A percentile compares a stretch with the other conserved stretches of the same genome.
Evolutionary conservation across 2,113 vertebrate species (phyloP).

Genomic region (Pseudorhombus dupliciocellatus): DNA sequence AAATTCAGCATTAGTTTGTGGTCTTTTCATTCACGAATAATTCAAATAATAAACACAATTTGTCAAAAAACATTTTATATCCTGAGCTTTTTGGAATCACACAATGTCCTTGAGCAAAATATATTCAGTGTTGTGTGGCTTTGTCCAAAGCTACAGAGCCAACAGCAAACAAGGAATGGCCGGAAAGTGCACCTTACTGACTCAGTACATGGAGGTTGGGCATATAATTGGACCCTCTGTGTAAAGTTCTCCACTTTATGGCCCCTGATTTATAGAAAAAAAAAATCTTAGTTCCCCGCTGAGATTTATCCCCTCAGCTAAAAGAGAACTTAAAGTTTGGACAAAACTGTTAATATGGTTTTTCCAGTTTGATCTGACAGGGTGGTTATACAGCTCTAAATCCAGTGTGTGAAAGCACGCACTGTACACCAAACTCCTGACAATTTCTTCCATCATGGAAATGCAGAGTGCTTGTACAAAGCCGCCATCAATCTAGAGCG

Average conservation of each 20-base stretch:
- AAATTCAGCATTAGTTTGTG: neutral
- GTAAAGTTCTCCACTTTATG: neutral
- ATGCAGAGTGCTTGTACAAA: conserved; percentile 30
- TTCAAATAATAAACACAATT: neutral
- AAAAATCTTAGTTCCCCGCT: neutral
- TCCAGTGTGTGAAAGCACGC: neutral
- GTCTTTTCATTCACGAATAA: neutral
- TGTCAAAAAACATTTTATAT: neutral
- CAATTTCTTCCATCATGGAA: conserved; percentile 17
- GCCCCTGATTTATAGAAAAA: neutral
- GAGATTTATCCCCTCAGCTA: neutral
- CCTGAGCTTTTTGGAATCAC: neutral
- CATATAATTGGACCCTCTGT: neutral
- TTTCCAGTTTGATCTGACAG: neutral
- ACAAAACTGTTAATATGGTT: neutral
- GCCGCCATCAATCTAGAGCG: conserved; percentile 59
- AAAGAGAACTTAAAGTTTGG: neutral
- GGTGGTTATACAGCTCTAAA: neutral
- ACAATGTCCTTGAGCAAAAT: neutral
- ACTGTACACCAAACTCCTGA: neutral
- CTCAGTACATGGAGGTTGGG: neutral
- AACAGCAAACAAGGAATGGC: neutral
- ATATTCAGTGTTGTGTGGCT: neutral
- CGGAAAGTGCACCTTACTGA: neutral
- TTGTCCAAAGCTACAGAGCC: neutral